Evolutionary conservation across 2,797 vertebrate species (phyloP).

Genomic region (Pantherophis vulpinus): DNA sequence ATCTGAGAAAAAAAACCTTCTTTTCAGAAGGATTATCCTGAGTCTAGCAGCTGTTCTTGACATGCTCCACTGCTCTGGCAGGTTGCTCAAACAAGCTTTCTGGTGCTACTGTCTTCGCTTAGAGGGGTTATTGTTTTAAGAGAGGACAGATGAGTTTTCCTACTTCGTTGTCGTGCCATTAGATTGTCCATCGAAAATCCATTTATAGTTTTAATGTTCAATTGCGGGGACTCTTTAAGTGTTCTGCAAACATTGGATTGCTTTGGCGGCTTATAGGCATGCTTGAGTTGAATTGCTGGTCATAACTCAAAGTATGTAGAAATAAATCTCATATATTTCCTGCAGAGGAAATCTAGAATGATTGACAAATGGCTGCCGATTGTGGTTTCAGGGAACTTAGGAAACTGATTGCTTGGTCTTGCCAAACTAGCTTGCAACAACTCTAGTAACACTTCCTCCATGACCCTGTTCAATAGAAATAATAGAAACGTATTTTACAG

Average conservation of each 20-base stretch:
- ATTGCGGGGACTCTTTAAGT: not conserved
- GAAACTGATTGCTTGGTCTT: not conserved
- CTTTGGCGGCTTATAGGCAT: not conserved
- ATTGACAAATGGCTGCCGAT: not conserved
- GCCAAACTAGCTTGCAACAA: not conserved
- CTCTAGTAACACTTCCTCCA: not conserved
- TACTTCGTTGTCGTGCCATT: not conserved
- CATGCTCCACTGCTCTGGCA: not conserved
- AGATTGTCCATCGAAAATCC: constrained; percentile 19
- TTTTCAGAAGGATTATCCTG: not conserved
- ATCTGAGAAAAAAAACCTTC: not conserved
- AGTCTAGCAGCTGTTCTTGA: not conserved
- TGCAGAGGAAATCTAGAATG: not conserved
- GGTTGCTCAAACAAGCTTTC: accelerated
- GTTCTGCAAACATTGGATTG: not conserved
- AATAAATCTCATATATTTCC: not conserved
- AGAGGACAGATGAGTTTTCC: not conserved
- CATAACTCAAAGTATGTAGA: not conserved
- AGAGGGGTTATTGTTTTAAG: not conserved
- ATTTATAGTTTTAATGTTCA: not conserved
- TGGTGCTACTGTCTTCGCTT: not conserved
- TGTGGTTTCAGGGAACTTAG: not conserved
- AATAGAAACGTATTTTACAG: not conserved
- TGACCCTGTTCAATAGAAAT: not conserved
- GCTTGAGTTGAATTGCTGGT: not conserved